These are phyloP conservation scores for Xanthia togata DNA, from an alignment of 2,888 invertebrate genomes.

Conservation along the genomic window DNA sequence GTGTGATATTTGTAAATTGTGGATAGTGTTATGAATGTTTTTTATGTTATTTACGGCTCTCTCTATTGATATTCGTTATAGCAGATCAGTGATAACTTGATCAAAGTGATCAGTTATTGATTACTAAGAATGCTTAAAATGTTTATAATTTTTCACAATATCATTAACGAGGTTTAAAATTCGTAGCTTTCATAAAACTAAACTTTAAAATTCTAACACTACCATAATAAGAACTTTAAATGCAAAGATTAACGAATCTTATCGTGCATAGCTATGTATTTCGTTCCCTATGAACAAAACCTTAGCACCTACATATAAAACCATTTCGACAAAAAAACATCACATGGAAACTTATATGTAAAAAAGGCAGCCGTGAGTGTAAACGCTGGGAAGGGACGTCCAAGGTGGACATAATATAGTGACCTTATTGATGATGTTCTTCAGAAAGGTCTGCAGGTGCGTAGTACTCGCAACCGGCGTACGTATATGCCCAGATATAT, in stretches of 20 bases:
- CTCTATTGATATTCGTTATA: slow-evolving; percentile 3
- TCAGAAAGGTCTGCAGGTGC: neutral
- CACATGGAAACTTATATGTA: neutral
- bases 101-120: neutral
- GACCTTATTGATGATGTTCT: neutral
- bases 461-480: too few relatives aligned
- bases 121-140: neutral
- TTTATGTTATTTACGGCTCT: slow-evolving; percentile 19
- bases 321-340: neutral
- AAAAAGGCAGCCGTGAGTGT: neutral
- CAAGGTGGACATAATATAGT: too few relatives aligned
- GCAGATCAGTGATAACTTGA: neutral
- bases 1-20: slow-evolving; percentile 38
- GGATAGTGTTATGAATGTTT: slow-evolving; percentile 18
- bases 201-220: neutral
- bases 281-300: neutral
- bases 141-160: neutral
- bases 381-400: neutral
- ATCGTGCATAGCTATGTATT: neutral
- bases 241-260: too few relatives aligned
- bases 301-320: neutral
- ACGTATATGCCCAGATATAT: neutral
- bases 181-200: neutral
- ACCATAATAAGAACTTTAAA: neutral
- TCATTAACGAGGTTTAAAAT: neutral